phyloP scores from a whole-genome alignment of 2,888 invertebrate species.

The Aporophyla nigra region DNA sequence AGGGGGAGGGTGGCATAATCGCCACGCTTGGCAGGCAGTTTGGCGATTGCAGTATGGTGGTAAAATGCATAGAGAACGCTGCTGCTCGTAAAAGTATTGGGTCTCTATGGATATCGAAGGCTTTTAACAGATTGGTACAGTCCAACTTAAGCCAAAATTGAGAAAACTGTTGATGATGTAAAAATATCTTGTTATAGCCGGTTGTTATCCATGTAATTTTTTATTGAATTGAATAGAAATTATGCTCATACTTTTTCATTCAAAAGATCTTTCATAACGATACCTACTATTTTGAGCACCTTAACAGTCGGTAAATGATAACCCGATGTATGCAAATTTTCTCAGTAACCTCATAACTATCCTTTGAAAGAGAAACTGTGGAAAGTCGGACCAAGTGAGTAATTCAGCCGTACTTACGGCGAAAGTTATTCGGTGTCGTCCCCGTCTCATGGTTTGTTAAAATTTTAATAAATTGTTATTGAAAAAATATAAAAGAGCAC shows the following conservation, averaged over 20 bases:
- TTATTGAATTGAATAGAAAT: not conserved
- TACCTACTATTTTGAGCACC: not conserved
- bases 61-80: too few species aligned
- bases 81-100: too few species aligned
- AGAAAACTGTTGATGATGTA: not conserved
- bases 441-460: not conserved
- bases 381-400: conserved; percentile 14
- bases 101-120: not conserved
- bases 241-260: conserved; percentile 7
- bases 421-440: conserved; percentile 34
- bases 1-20: too few species aligned
- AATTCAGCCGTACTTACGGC: conserved; percentile 10
- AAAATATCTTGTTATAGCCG: not conserved
- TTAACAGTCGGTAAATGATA: conserved; percentile 36
- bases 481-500: not conserved
- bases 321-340: conserved; percentile 17
- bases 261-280: conserved; percentile 10
- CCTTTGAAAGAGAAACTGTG: conserved; percentile 39
- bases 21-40: too few species aligned
- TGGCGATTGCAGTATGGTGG: too few species aligned
- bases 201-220: not conserved
- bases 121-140: not conserved
- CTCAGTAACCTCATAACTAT: conserved; percentile 18
- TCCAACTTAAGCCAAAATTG: not conserved
- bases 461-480: not conserved